Base-by-base conservation (phyloP, 2,888 invertebrate genomes). In the Melanargia galathea region DNA sequence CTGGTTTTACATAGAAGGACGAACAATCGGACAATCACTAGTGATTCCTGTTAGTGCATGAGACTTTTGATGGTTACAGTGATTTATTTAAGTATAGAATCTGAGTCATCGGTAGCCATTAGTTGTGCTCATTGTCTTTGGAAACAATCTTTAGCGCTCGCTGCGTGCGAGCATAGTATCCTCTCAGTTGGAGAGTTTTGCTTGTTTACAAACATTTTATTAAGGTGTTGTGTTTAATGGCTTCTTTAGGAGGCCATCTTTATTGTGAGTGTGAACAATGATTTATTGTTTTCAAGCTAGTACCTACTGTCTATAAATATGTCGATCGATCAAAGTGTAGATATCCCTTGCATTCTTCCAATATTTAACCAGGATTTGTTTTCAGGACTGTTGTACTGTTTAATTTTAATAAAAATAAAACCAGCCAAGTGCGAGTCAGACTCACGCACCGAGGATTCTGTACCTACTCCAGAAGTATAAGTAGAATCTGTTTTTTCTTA, bases 201-300 rank as follows among this genome's bases (percentile, higher is more conserved):
- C 82, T 75, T 91, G 91, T 91, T 90, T 90, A 90, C 90, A 89
- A 91, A 91, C 88, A 91, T 82, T 90, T 90, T 89, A 90, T 90
- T 83, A 86, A 90, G 84, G 85, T 89, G 85, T 86, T 88, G 79
- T 86, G 73, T 85, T 83, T 85, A 84, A 90, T 84, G 82, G 84
- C 90, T 90, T 75, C 90, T 90, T 86, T 90, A 77, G 87, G 82
- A 87, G 87, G 82, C 81, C 70, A 71, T 74, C 71, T 76, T 79
- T 78, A 81, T 84, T 88, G 83, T 86, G 18, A n/a, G 68, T 70
- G 71, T 71, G 79, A 78, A 84, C 84, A 86, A 78, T 84, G 81
- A 85, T 87, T 81, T 71, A 72, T 62, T 63, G 64, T 64, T 61
- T 52, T 59, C 55, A 13, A 49, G 38, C 49, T 48, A 35, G 20